Evolutionary conservation across 2,113 vertebrate genomes (phyloP), one percentile per base, ranked within the genome.

Genomic region (Brachyhypopomus gauderio): DNA sequence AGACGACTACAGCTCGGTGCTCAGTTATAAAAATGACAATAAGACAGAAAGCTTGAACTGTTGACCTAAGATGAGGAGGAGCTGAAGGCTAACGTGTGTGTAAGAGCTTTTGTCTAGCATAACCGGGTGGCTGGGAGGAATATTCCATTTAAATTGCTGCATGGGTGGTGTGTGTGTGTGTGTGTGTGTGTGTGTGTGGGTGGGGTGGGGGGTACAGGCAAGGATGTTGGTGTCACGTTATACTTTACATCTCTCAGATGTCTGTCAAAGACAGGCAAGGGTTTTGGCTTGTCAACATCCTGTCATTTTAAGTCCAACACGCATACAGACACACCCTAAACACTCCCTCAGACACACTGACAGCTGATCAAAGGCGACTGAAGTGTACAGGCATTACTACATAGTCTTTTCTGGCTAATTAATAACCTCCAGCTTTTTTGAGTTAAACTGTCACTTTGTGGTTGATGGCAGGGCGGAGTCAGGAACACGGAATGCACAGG

Each of bases 21-120:
- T 4, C 75, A 25, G 48, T 74, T 80, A 80, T 86, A 83, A 83
- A 83, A 84, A 82, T 72, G 74, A 84, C 86, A 86, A 80, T 82
- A 84, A 84, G 86, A 83, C 74, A 78, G 79, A 85, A 84, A 63
- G 82, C 70, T 56, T 86, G 83, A 86, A 86, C 86, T 84, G 69
- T 80, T 86, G 84, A 86, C 84, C 86, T 5, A 23, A 30, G 78
- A 36, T 56, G 63, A 63, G 84, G 83, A 64, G 84, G 84, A 79
- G 82, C 78, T 19, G 63, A 30, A 9, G 75, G 80, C 66, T 63
- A 78, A 56, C 78, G 16, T 69, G 81, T 75, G 63, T 75, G 72
- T 27, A 48, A 52, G 34, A 34, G 12, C 66, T 69, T 76, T 81
- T 78, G 76, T 79, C 48, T 74, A 45, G 9, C 41, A 52, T 67